These are phyloP conservation scores for Pangasianodon hypophthalmus DNA, from an alignment of 2,113 vertebrate species.

Conservation along the genomic window DNA sequence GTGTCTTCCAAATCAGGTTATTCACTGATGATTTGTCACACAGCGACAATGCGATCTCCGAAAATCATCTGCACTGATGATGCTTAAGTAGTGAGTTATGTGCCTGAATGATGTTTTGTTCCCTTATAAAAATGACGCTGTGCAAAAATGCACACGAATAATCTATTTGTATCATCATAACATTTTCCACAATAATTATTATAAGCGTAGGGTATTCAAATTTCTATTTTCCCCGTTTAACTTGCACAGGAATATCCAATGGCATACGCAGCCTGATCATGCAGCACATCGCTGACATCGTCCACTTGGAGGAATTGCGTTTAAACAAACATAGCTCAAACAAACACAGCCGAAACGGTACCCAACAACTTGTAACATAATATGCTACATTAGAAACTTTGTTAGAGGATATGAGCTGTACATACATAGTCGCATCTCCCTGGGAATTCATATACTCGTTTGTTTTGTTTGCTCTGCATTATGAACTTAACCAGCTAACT, in stretches of 20 bases:
- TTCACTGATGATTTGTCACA: neutral
- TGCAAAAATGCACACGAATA: neutral
- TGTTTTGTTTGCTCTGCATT: neutral
- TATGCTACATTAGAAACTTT: too few relatives aligned
- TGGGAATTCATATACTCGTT: neutral
- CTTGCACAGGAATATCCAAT: neutral
- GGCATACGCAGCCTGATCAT: neutral
- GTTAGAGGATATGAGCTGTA: too few relatives aligned
- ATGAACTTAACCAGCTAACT: neutral
- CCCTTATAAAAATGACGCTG: neutral
- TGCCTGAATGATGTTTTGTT: neutral
- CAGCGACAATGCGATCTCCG: neutral
- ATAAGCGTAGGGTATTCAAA: neutral
- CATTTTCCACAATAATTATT: neutral
- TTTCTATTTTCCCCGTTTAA: neutral
- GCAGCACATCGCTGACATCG: too few relatives aligned
- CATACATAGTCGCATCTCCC: too few relatives aligned
- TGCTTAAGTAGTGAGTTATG: neutral
- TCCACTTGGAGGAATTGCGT: too few relatives aligned
- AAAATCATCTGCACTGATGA: slow-evolving; percentile 5
- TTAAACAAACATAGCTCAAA: too few relatives aligned
- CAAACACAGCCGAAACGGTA: too few relatives aligned
- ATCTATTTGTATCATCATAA: neutral
- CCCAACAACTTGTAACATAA: too few relatives aligned
- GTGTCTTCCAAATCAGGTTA: slow-evolving; percentile 6